These are phyloP conservation scores for Sanderia malayensis DNA, from an alignment of 30 jellyfish, hydroid and myxozoan genomes.

Conservation along the genomic window DNA sequence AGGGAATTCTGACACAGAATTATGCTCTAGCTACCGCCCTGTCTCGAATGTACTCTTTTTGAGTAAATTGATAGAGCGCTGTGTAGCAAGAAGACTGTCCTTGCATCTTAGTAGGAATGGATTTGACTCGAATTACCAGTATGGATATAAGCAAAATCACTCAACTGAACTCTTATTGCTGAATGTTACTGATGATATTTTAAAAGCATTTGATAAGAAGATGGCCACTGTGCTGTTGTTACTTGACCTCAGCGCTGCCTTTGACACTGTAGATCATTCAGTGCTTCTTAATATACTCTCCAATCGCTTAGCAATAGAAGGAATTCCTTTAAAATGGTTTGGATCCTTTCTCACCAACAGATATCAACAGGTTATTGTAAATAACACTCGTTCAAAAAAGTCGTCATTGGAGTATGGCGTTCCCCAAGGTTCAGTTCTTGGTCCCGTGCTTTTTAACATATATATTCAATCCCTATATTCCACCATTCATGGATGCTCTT, in stretches of 20 bases:
- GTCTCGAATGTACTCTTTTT: conserved; percentile 8
- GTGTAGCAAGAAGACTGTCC: conserved; percentile 4
- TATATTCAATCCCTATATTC: no score
- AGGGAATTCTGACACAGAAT: no score
- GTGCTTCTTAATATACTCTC: no score
- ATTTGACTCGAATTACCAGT: conserved; percentile 19
- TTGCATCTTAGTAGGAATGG: conserved; percentile 27
- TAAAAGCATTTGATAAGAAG: conserved; percentile 36
- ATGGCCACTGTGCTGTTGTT: conserved; percentile 7
- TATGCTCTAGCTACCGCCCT: conserved; percentile 26
- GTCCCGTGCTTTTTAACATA: no score
- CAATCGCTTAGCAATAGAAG: no score
- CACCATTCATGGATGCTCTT: no score
- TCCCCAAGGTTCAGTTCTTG: no score
- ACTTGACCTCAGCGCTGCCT: conserved; percentile 24
- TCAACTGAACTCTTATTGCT: conserved; percentile 19
- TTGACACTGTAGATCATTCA: conserved; percentile 1
- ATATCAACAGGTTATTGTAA: no score
- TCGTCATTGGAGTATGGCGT: no score
- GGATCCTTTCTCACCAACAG: no score
- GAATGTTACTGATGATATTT: conserved; percentile 37
- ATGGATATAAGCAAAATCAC: conserved; percentile 23
- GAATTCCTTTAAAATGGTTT: no score
- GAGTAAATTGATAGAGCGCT: not conserved
- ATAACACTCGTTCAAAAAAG: no score